Base-by-base conservation (phyloP, 2,888 invertebrate species). In the Peribatodes rhomboidaria region DNA sequence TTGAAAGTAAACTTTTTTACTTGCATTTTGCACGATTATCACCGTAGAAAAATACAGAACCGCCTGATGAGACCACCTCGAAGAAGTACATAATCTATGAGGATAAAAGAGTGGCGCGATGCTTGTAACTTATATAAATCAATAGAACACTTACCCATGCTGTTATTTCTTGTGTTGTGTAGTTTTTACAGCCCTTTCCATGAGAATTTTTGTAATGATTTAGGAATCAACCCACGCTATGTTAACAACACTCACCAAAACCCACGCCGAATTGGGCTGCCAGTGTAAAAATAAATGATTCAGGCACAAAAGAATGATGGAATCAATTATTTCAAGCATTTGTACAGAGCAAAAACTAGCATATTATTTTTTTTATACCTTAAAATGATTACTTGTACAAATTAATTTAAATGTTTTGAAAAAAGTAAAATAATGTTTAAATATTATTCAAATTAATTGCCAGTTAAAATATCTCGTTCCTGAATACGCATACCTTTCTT, bases 221-320 rank as follows among this genome's bases (percentile, higher is more conserved):
- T 78, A 78, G 79, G 77, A 78, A 78, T 79, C 81, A 82, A 89
- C 89, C 90, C 91, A 91, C 92, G 92, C 92, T 80, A 90, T 90
- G 91, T 91, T 80, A 90, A 85, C 87, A 87, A 85, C 82, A 85
- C 82, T 81, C 80, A 75, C 80, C 82, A 86, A 69, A 68, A 91
- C 92, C 92, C 91, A 92, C 92, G 92, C 92, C 89, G 87, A 87
- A 79, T 75, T 81, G 84, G 84, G 87, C 87, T 92, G 88, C 89
- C 85, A 82, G 70, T 53, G 13, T 8, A 60, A 67, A 81, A 76
- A 76, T 42, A 65, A 41, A 62, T 60, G 50, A 49, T 35, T 31
- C 39, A 31, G 14, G 16, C 31, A 27, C 27, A 20, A 42, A 13
- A 42, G 11, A 4, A 42, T 6, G 37, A n/a, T 35, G 10, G 13